A percentile compares a stretch with the other conserved stretches of the same genome.
Conservation (phyloP, 2,797 vertebrate species). For the Poeciliopsis gracilis region DNA sequence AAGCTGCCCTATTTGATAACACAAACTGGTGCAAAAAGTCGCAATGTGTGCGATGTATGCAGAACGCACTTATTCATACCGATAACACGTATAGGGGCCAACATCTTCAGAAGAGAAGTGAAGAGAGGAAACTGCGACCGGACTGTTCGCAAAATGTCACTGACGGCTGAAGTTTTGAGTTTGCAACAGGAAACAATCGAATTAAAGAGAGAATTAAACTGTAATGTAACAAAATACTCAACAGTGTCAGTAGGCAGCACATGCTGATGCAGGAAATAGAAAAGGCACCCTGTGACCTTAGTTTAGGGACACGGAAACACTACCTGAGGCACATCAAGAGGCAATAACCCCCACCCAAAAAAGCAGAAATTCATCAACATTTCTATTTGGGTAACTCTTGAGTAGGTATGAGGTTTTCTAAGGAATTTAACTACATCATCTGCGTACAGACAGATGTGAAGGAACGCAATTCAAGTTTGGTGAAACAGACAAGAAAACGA, state of each 20-base stretch:
- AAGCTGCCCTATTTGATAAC: conserved; percentile 80
- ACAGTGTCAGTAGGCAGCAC: background rate
- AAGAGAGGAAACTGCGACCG: background rate
- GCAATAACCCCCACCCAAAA: background rate
- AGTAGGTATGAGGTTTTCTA: background rate
- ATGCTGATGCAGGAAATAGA: conserved; percentile 5
- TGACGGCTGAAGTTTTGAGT: background rate
- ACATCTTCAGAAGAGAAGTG: conserved; percentile 9
- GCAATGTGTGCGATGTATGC: conserved; percentile 20
- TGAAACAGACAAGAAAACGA: background rate
- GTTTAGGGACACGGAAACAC: background rate
- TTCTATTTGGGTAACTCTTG: background rate
- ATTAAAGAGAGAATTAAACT: background rate
- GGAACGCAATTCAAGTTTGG: background rate
- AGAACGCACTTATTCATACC: background rate
- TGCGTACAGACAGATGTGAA: background rate
- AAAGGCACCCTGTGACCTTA: conserved; percentile 21
- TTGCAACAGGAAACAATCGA: background rate
- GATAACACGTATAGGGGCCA: conserved; percentile 11
- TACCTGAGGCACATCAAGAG: background rate
- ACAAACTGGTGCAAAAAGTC: conserved; percentile 58
- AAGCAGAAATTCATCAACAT: background rate
- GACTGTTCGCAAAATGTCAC: background rate
- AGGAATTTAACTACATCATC: background rate
- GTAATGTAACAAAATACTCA: background rate